Conservation (phyloP, 2,888 invertebrate species). For the Stenurella melanura region DNA sequence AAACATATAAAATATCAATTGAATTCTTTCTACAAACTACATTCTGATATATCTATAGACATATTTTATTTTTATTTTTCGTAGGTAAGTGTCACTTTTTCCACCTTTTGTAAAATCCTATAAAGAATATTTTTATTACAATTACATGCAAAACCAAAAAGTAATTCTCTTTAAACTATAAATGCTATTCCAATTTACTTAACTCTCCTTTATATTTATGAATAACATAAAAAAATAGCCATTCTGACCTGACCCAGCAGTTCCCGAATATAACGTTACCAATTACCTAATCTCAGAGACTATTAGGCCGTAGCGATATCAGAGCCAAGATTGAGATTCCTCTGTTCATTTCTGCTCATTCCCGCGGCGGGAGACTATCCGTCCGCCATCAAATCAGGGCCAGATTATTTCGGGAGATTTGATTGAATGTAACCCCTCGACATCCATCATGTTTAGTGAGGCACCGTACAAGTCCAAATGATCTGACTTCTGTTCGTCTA, state of each 20-base stretch:
- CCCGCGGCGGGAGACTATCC: conserved; percentile 52
- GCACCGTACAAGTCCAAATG: conserved; percentile 66
- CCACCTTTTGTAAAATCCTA: too few relatives aligned
- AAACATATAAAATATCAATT: too few relatives aligned
- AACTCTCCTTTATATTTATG: not conserved
- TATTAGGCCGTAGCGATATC: conserved; percentile 50
- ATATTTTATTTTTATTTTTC: too few relatives aligned
- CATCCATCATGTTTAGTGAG: conserved; percentile 68
- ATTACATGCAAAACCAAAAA: too few relatives aligned
- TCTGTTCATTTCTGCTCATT: conserved; percentile 47
- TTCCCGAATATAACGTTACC: conserved; percentile 41
- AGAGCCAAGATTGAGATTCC: conserved; percentile 51
- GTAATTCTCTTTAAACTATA: too few relatives aligned
- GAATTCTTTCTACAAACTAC: too few relatives aligned
- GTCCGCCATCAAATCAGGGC: conserved; percentile 64
- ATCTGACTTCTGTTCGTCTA: conserved; percentile 68
- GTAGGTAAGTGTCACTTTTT: too few relatives aligned
- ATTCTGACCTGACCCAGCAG: conserved; percentile 12
- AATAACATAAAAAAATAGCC: not conserved
- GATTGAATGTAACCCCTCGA: conserved; percentile 67
- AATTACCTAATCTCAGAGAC: conserved; percentile 53
- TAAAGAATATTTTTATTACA: too few relatives aligned
- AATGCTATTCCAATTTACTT: too few relatives aligned
- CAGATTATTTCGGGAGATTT: conserved; percentile 67
- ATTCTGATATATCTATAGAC: too few relatives aligned